Percentiles rank a stretch among this genome's conserved stretches.
Evolutionary conservation across 2,113 vertebrate genomes (phyloP).

Genomic region (Takifugu flavidus): DNA sequence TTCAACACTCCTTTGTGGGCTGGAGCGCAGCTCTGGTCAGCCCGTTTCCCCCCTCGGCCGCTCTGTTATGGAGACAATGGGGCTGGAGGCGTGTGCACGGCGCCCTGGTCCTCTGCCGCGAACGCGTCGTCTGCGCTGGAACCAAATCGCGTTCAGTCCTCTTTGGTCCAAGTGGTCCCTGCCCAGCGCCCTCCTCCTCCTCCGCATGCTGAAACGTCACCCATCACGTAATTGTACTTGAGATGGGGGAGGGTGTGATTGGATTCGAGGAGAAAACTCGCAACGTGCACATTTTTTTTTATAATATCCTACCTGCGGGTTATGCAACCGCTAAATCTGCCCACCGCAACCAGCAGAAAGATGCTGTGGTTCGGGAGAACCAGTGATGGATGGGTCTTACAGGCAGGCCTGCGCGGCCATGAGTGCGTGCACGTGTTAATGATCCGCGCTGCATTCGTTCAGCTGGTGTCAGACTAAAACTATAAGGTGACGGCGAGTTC

Average conservation of each 20-base stretch:
- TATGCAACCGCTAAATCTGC: slow-evolving; percentile 54
- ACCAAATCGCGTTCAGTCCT: slow-evolving; percentile 71
- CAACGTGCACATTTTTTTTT: slow-evolving; percentile 64
- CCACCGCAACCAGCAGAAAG: no score
- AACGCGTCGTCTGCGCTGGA: slow-evolving; percentile 69
- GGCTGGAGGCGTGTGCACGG: slow-evolving; percentile 56
- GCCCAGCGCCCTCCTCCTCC: slow-evolving; percentile 65
- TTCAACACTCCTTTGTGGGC: slow-evolving; percentile 62
- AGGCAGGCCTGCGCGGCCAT: no score
- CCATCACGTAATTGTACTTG: slow-evolving; percentile 74
- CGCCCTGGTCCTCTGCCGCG: slow-evolving; percentile 66
- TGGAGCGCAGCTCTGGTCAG: slow-evolving; percentile 41
- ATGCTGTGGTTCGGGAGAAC: no score
- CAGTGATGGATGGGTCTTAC: no score
- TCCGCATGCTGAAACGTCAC: slow-evolving; percentile 75
- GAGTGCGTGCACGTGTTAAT: no score
- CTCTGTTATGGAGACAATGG: slow-evolving; percentile 72
- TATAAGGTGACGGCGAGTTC: no score
- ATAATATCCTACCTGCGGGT: slow-evolving; percentile 66
- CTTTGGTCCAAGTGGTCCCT: slow-evolving; percentile 69
- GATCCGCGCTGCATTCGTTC: no score
- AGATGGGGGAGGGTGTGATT: slow-evolving; percentile 71
- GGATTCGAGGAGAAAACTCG: slow-evolving; percentile 50
- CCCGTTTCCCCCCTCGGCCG: slow-evolving; percentile 50
- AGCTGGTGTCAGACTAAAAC: no score